phyloP scores from a whole-genome alignment of 2,113 vertebrate genomes.

The Panthera leo region DNA sequence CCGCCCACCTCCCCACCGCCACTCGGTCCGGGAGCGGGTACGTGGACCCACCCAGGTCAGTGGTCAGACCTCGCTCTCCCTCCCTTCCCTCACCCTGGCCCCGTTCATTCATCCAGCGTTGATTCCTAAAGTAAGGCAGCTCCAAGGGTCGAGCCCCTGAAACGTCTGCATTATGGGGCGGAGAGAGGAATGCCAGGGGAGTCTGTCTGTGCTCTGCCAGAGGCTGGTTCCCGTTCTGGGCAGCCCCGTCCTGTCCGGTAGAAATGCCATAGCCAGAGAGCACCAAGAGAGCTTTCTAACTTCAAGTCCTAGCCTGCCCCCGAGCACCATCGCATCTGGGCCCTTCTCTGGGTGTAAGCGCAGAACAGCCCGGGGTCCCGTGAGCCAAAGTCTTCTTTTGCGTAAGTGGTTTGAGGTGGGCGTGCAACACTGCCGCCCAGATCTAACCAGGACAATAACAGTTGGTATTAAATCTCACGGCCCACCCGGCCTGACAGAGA shows the following conservation, averaged over 20 bases:
- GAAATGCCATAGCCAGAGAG: background rate
- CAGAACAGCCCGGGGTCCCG: no score
- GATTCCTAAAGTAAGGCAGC: background rate
- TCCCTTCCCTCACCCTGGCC: accelerated
- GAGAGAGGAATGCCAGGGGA: accelerated
- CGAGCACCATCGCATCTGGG: accelerated
- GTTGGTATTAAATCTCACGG: background rate
- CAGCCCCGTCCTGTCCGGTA: accelerated
- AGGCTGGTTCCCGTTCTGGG: no score
- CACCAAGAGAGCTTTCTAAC: no score
- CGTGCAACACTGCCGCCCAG: background rate
- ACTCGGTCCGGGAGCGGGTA: no score
- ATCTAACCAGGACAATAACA: background rate
- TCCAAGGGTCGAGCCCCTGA: accelerated
- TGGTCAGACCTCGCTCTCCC: accelerated
- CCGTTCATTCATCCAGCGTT: background rate
- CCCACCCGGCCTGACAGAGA: background rate
- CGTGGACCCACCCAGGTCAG: accelerated
- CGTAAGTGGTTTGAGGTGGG: background rate
- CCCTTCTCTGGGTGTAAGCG: no score
- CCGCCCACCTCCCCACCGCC: accelerated
- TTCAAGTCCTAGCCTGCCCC: accelerated
- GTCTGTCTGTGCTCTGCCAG: background rate
- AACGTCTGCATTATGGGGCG: no score
- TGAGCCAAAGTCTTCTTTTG: background rate